Percentiles rank a stretch among this genome's conserved stretches.
Conservation (phyloP, 2,888 invertebrate species). For the Lithophane leautieri region DNA sequence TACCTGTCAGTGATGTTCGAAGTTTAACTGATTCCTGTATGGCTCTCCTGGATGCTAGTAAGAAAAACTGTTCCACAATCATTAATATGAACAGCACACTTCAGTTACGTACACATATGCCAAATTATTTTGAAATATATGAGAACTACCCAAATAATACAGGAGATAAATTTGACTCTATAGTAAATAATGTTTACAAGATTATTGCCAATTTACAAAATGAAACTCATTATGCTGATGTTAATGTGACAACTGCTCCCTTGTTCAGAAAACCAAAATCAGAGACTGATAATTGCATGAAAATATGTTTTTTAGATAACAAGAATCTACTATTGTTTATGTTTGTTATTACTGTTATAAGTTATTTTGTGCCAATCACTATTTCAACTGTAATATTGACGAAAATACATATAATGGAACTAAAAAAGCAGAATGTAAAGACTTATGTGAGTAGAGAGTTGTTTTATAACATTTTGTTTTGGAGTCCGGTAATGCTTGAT, state of each 20-base stretch:
- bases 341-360: slow-evolving; percentile 79
- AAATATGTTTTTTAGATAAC: slow-evolving; percentile 83
- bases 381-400: slow-evolving; percentile 84
- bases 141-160: slow-evolving; percentile 71
- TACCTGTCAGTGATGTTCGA: slow-evolving; percentile 68
- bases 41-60: slow-evolving; percentile 77
- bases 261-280: slow-evolving; percentile 74
- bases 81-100: slow-evolving; percentile 66
- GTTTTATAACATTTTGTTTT: slow-evolving; percentile 85
- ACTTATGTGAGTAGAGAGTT: slow-evolving; percentile 82
- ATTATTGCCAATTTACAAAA: slow-evolving; percentile 79
- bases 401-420: slow-evolving; percentile 82
- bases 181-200: slow-evolving; percentile 80
- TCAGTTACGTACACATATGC: slow-evolving; percentile 74
- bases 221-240: slow-evolving; percentile 66
- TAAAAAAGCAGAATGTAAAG: slow-evolving; percentile 78
- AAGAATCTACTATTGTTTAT: slow-evolving; percentile 82
- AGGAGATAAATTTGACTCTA: slow-evolving; percentile 71
- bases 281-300: slow-evolving; percentile 75
- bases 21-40: slow-evolving; percentile 77
- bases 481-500: slow-evolving; percentile 88
- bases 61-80: slow-evolving; percentile 71
- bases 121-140: slow-evolving; percentile 77
- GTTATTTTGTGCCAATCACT: slow-evolving; percentile 86
- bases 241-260: slow-evolving; percentile 73